These are phyloP conservation scores for Leptopilina clavipes DNA, from an alignment of 1,140 invertebrate genomes.

Conservation along the genomic window DNA sequence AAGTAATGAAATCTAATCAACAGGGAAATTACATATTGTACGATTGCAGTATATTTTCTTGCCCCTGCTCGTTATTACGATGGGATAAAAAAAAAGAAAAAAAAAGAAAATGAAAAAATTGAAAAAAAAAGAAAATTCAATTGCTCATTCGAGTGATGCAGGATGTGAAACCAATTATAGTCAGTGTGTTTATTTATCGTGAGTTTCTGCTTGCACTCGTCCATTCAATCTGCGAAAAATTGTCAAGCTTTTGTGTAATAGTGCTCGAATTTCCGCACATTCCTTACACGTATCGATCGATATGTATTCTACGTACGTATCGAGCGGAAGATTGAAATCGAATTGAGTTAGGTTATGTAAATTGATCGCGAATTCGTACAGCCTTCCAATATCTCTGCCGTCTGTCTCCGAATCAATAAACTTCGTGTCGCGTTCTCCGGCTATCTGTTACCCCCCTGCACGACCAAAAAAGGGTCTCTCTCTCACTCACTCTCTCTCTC, in stretches of 20 bases:
- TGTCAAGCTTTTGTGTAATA: conserved; percentile 33
- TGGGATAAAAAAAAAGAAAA: neutral
- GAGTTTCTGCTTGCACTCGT: conserved; percentile 24
- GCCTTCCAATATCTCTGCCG: conserved; percentile 46
- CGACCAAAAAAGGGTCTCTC: conserved; percentile 30
- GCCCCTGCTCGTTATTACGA: neutral
- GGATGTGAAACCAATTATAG: conserved; percentile 16
- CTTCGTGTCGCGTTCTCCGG: conserved; percentile 38
- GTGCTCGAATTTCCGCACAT: conserved; percentile 32
- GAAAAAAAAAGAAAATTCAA: too few relatives aligned
- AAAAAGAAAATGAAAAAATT: neutral
- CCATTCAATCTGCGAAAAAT: conserved; percentile 25
- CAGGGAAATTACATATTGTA: neutral
- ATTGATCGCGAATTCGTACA: conserved; percentile 53
- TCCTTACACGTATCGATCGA: conserved; percentile 34
- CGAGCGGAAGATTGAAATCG: conserved; percentile 53
- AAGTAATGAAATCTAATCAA: neutral
- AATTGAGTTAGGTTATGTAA: conserved; percentile 58
- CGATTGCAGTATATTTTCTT: conserved; percentile 10
- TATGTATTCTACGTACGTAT: conserved; percentile 34
- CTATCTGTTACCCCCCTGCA: conserved; percentile 31
- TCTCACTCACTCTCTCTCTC: too few relatives aligned
- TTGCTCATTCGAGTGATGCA: conserved; percentile 31
- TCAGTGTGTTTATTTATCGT: conserved; percentile 23
- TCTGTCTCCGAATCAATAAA: conserved; percentile 51